These are phyloP conservation scores for Sepioteuthis lessoniana DNA, from an alignment of 2,888 invertebrate genomes.

Conservation along the genomic window DNA sequence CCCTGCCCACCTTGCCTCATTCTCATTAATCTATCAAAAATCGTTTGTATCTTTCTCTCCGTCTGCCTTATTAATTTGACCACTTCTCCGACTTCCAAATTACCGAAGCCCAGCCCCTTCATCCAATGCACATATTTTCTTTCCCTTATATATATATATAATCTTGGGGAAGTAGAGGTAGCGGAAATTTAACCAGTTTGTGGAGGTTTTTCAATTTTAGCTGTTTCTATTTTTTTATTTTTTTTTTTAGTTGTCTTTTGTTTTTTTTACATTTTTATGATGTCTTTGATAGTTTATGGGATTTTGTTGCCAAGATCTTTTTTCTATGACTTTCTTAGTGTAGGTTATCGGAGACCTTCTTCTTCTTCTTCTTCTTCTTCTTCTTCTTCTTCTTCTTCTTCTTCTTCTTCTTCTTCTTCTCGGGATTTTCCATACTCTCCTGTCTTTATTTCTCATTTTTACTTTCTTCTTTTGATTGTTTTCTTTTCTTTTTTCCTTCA, in stretches of 20 bases:
- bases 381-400: not conserved
- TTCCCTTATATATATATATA: not conserved
- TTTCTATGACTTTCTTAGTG: not conserved
- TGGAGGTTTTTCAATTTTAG: too few species aligned
- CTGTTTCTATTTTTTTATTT: too few species aligned
- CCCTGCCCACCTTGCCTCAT: not conserved
- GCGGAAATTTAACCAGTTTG: not conserved
- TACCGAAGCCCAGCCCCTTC: not conserved
- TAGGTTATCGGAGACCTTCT: not conserved
- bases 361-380: not conserved
- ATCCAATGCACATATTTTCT: not conserved
- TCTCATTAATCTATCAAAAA: not conserved
- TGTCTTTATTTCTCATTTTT: too few species aligned
- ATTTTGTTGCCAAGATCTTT: conserved; percentile 6
- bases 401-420: not conserved
- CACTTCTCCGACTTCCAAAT: not conserved
- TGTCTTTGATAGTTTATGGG: not conserved
- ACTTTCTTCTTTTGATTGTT: not conserved
- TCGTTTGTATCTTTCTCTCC: not conserved
- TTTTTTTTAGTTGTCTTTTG: too few species aligned
- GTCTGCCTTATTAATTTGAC: not conserved
- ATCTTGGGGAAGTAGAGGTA: too few species aligned
- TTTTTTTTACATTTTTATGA: not conserved
- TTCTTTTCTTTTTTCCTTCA: not conserved
- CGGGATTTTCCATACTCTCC: not conserved